A percentile compares a stretch with the other conserved stretches of the same genome.
Evolutionary conservation across 37 sponge, comb jelly and placozoan species (phyloP).

Genomic region (Beroe forskalii): DNA sequence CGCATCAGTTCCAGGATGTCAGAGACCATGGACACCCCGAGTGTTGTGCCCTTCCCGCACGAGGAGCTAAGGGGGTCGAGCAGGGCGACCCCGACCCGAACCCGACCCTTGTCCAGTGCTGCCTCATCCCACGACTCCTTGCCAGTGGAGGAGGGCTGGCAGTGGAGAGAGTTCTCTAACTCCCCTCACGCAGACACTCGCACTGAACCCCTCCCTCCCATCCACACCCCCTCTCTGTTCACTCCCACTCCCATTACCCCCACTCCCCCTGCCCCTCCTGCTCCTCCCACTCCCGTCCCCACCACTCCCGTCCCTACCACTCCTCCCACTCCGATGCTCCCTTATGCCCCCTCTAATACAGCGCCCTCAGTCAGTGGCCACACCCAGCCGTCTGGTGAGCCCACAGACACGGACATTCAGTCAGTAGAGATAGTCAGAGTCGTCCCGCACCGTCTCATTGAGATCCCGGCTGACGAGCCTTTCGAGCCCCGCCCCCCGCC

Average conservation of each 20-base stretch:
- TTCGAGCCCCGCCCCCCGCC: slow-evolving; percentile 54
- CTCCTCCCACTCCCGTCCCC: background rate
- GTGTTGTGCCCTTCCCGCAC: background rate
- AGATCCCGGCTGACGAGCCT: background rate
- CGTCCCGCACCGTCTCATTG: slow-evolving; percentile 51
- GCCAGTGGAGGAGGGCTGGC: slow-evolving; percentile 54
- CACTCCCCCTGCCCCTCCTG: background rate
- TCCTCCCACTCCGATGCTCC: background rate
- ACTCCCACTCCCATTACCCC: background rate
- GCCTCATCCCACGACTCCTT: background rate
- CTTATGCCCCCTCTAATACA: background rate
- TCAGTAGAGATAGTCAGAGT: slow-evolving; percentile 39
- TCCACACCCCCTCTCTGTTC: background rate
- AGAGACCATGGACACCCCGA: background rate
- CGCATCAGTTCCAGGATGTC: slow-evolving; percentile 9
- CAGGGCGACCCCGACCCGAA: background rate
- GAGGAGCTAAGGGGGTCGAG: no score
- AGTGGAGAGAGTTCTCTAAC: slow-evolving; percentile 62
- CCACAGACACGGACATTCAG: slow-evolving; percentile 34
- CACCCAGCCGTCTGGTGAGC: background rate
- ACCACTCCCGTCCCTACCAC: background rate
- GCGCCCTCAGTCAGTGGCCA: background rate
- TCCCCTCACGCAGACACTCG: background rate
- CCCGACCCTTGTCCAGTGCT: background rate
- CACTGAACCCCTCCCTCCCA: slow-evolving; percentile 28